Percentiles rank a stretch among this genome's conserved stretches.
Evolutionary conservation across 2,888 invertebrate species (phyloP).

Genomic region (Pseudanteris insignis): DNA sequence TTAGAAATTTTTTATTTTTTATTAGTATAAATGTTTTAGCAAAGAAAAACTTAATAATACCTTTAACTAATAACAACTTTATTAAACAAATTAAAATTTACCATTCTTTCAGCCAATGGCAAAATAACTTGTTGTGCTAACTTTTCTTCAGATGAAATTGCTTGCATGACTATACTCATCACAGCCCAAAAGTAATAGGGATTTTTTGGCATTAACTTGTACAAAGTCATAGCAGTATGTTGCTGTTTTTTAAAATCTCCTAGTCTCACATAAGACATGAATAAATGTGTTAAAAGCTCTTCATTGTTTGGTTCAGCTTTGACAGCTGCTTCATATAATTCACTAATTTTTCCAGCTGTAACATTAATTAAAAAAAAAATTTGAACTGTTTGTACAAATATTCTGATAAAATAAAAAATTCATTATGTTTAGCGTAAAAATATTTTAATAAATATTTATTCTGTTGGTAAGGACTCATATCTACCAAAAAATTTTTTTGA

Average conservation of each 20-base stretch:
- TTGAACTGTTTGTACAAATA: too few species aligned
- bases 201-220: conserved; percentile 90
- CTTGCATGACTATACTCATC: conserved; percentile 96
- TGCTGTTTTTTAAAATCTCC: conserved; percentile 92
- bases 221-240: conserved; percentile 86
- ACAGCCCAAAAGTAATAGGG: conserved; percentile 99
- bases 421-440: not conserved
- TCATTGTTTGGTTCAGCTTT: conserved; percentile 88
- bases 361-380: too few species aligned
- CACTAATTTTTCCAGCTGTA: conserved; percentile 88
- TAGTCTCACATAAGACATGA: conserved; percentile 93
- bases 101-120: conserved; percentile 92
- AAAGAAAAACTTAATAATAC: too few species aligned
- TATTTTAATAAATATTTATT: not conserved
- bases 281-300: conserved; percentile 91
- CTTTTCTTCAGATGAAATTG: conserved; percentile 65
- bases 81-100: too few species aligned
- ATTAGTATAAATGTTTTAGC: not conserved
- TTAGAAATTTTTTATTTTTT: not conserved
- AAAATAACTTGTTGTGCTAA: conserved; percentile 76
- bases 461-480: too few species aligned
- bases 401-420: not conserved
- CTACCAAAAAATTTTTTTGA: too few species aligned
- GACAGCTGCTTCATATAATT: conserved; percentile 88
- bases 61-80: too few species aligned